These are phyloP conservation scores for Stenodera caucasica DNA, from an alignment of 2,888 invertebrate species.

Conservation along the genomic window DNA sequence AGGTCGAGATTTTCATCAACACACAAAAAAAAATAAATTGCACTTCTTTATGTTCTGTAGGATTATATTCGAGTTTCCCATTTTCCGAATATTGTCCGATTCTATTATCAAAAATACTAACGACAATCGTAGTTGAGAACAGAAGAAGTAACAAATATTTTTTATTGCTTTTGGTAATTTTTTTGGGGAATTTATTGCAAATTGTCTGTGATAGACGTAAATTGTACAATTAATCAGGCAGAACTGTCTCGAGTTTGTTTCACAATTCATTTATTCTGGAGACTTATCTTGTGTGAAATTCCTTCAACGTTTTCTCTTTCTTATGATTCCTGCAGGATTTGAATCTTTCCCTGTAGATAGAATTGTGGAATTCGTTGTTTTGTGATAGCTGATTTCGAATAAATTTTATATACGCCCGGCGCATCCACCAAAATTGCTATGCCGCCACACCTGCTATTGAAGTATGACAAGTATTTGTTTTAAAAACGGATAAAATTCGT, in stretches of 20 bases:
- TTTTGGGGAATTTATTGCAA: neutral
- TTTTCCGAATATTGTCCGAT: neutral
- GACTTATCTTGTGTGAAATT: neutral
- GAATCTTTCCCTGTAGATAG: no score
- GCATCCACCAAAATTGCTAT: neutral
- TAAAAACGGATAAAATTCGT: neutral
- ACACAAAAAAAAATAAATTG: neutral
- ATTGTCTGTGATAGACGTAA: slow-evolving; percentile 24
- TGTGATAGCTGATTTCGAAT: neutral
- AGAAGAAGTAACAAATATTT: neutral
- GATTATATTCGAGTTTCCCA: neutral
- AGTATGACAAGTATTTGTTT: neutral
- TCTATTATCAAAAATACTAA: neutral
- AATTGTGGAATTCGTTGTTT: neutral
- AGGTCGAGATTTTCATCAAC: neutral
- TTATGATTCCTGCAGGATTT: no score
- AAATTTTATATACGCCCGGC: neutral
- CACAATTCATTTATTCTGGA: slow-evolving; percentile 26
- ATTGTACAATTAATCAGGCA: slow-evolving; percentile 31
- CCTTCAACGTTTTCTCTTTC: no score
- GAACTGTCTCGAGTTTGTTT: slow-evolving; percentile 23
- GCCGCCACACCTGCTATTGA: neutral
- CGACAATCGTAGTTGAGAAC: neutral
- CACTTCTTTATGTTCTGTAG: neutral
- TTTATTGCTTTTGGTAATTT: neutral